These are phyloP conservation scores for Pelagia noctiluca DNA, from an alignment of 30 jellyfish, hydroid and myxozoan species.

Conservation along the genomic window DNA sequence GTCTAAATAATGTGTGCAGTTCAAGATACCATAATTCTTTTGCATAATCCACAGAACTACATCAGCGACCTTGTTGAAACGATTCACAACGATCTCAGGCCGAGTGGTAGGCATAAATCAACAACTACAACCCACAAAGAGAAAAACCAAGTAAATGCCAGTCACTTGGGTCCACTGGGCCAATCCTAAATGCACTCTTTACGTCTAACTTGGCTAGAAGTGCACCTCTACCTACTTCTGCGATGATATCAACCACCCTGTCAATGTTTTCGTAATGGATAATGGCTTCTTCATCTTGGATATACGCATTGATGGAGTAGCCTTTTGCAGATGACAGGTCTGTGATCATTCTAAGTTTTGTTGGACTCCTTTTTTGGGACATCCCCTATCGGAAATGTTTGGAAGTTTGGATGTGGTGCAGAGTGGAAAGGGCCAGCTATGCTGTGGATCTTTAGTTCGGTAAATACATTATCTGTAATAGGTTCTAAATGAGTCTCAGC, in stretches of 20 bases:
- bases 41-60: slow-evolving; percentile 13
- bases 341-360: neutral
- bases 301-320: neutral
- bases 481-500: neutral
- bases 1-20: slow-evolving; percentile 22
- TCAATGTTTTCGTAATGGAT: neutral
- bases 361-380: neutral
- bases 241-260: neutral
- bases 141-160: neutral
- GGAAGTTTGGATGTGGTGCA: neutral
- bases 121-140: too few species aligned
- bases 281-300: neutral
- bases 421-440: neutral
- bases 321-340: neutral
- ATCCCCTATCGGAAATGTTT: neutral
- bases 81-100: too few species aligned
- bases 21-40: neutral
- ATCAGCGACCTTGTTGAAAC: neutral
- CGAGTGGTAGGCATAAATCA: too few species aligned
- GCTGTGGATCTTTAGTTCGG: neutral
- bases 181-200: too few species aligned
- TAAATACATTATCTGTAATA: neutral
- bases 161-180: neutral
- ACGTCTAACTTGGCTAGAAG: neutral
- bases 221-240: neutral